Evolutionary conservation across 2,888 invertebrate genomes (phyloP).

Genomic region (Dendrolimus houi): DNA sequence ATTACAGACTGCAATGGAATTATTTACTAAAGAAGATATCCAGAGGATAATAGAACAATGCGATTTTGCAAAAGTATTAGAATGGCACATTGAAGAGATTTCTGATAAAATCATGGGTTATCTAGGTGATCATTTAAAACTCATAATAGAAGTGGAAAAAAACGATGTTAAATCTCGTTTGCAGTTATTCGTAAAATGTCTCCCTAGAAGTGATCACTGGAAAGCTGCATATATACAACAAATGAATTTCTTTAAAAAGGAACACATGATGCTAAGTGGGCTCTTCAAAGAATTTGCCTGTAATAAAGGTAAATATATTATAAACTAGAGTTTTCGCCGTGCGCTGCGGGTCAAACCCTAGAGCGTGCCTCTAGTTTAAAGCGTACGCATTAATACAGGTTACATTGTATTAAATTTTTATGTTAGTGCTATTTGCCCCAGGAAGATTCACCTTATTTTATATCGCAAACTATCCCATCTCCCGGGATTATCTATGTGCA

Average conservation of each 20-base stretch:
- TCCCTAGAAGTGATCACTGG: constrained; percentile 69
- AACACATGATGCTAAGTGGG: constrained; percentile 43
- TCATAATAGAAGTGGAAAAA: constrained; percentile 30
- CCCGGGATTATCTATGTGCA: no score
- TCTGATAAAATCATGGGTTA: constrained; percentile 47
- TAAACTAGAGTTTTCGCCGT: no score
- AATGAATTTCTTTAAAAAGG: constrained; percentile 46
- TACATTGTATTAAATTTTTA: no score
- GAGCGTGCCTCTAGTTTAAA: no score
- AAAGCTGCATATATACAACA: constrained; percentile 52
- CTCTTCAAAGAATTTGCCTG: constrained; percentile 43
- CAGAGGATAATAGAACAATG: constrained; percentile 28
- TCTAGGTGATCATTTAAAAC: constrained; percentile 53
- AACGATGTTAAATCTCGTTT: constrained; percentile 21
- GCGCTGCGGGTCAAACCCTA: no score
- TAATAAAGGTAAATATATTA: constrained; percentile 30
- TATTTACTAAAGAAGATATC: constrained; percentile 37
- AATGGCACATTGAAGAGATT: constrained; percentile 39
- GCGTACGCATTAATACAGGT: no score
- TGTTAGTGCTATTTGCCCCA: no score
- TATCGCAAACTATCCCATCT: no score
- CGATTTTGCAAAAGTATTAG: constrained; percentile 22
- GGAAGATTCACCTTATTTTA: no score
- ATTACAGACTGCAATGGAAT: constrained; percentile 27
- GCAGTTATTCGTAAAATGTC: constrained; percentile 76